Base-by-base conservation (phyloP, 2,113 vertebrate species). In the Chitala chitala region DNA sequence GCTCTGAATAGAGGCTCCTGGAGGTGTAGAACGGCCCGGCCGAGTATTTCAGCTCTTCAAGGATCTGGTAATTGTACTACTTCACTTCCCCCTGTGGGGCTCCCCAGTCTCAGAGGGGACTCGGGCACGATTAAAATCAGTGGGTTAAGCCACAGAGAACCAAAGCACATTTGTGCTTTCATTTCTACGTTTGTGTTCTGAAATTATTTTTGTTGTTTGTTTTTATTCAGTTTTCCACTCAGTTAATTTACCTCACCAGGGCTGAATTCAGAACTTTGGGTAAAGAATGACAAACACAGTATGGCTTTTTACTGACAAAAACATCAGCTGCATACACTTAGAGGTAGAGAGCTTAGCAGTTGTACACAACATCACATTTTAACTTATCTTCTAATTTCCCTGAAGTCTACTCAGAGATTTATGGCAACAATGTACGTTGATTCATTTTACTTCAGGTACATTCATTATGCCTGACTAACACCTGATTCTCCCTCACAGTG, bases 1-100 rank as follows among this genome's bases (percentile, higher is more conserved):
- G 33, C 0, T 5, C 51, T 84, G 77, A 91, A 81, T 86, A 72
- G n/a, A n/a, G 82, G 65, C 17, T 86, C 72, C 71, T 79, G 78
- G 75, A 87, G 80, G 69, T 77, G 68, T 31, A 69, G 78, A 86
- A 38, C 75, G 72, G 83, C 74, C 15, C 74, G 59, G 74, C 79
- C 56, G 22, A 24, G 31, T 7, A 22, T 63, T 42, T 78, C 73
- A 79, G 65, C 72, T 69, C 69, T 59, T 81, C 56, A 31, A 58
- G 69, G 72, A 76, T 71, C 75, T 72, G 59, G 74, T 56, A 66
- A 59, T 50, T 20, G 26, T 33, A 40, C 50, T 15, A 55, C 42
- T 46, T 75, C 69, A 51, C 70, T 72, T n/a, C 65, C 42, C 17
- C 26, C 4, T 46, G 53, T 58, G 75, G 74, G 58, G 69, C 50